Evolutionary conservation across 2,888 invertebrate species (phyloP).

Genomic region (Petrophora chlorosata): DNA sequence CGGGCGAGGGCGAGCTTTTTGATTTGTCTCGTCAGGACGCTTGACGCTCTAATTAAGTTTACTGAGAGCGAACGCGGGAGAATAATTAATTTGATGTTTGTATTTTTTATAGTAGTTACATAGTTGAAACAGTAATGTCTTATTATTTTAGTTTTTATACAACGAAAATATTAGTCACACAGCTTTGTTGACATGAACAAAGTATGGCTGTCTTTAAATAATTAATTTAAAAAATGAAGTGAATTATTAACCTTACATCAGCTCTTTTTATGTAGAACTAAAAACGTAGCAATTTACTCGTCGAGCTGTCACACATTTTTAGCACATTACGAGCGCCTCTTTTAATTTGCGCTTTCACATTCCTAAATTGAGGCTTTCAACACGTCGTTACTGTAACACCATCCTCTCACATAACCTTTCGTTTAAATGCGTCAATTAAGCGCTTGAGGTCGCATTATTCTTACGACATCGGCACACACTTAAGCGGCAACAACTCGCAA

Average conservation of each 20-base stretch:
- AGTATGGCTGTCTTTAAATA: too few relatives aligned
- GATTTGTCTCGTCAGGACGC: constrained; percentile 24
- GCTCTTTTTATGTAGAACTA: background rate
- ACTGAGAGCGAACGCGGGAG: too few relatives aligned
- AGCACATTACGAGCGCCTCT: constrained; percentile 16
- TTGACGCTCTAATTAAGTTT: too few relatives aligned
- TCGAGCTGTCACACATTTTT: constrained; percentile 14
- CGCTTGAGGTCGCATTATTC: constrained; percentile 45
- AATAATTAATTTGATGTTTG: background rate
- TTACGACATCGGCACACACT: constrained; percentile 44
- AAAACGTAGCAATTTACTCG: constrained; percentile 12
- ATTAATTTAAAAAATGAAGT: background rate
- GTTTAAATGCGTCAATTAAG: constrained; percentile 40
- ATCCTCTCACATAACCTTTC: constrained; percentile 35
- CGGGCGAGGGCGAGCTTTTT: constrained; percentile 46
- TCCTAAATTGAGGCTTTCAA: constrained; percentile 31
- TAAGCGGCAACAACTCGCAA: constrained; percentile 52
- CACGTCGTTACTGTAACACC: constrained; percentile 29
- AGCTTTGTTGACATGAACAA: too few relatives aligned
- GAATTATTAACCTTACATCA: background rate
- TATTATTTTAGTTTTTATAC: too few relatives aligned
- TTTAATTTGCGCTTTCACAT: constrained; percentile 30
- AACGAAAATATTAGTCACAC: too few relatives aligned
- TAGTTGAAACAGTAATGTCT: too few relatives aligned
- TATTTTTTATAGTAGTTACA: background rate